Base-by-base conservation (phyloP, 2,888 invertebrate species). In the Lymantria dispar region DNA sequence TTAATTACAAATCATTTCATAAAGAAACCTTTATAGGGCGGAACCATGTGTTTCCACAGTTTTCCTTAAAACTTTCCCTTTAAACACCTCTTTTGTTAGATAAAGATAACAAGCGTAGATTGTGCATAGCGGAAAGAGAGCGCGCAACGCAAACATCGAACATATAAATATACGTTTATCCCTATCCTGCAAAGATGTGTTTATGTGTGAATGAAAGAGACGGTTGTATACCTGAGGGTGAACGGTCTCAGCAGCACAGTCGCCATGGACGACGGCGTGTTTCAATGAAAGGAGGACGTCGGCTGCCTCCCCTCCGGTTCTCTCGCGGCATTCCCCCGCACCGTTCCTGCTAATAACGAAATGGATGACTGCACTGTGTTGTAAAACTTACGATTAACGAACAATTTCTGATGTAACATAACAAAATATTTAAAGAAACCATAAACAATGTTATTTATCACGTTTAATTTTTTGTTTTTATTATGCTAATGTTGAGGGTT, bases 281-380 rank as follows among this genome's bases (percentile, higher is more conserved):
- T 97, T 97, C 68, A 97, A 88, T 0, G 97, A 96, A 72, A 97
- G 92, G 43, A 98, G 93, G 58, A 97, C 97, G 85, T 97, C 97
- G n/a, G 97, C 96, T 70, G 97, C 95, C 72, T 96, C 96, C 70
- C 94, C 91, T 37, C 90, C 89, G 10, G 81, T 84, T 52, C 90
- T 86, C 60, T 94, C 93, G 50, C 93, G 92, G 59, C 92, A 92
- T 56, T 93, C 93, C 57, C 86, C 83, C 42, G 87, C 70, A 65
- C 88, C 87, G 67, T 62, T 92, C 85, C 81, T 91, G 84, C 76
- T 80, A 50, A 50, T 40, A 66, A 70, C 47, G 50, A 38, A 8
- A 50, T 54, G 43, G 44, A 46, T 55, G 43, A 50, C 60, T 57
- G 52, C 48, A 64, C 45, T 10, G n/a, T 43, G 48, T 40, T 29